A percentile compares a stretch with the other conserved stretches of the same genome.
Evolutionary conservation across 2,888 invertebrate genomes (phyloP).

Genomic region (Cryptosula pallasiana): DNA sequence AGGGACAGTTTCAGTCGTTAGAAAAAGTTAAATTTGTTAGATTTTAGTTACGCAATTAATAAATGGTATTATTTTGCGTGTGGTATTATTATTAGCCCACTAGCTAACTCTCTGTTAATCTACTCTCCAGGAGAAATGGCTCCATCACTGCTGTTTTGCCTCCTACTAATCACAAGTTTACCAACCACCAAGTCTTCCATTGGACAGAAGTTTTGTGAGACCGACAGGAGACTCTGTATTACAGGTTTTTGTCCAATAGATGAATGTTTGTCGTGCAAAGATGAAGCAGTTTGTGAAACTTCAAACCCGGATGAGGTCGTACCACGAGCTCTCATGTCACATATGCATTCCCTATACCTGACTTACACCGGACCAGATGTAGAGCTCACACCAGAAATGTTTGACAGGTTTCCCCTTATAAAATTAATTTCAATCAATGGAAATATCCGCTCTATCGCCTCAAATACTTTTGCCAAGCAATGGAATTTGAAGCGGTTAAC

Average conservation of each 20-base stretch:
- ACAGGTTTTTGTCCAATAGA: not conserved
- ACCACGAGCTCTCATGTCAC: not conserved
- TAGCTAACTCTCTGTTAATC: no score
- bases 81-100: no score
- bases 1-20: no score
- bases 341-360: not conserved
- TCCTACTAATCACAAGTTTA: no score
- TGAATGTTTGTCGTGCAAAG: not conserved
- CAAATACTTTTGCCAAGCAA: not conserved
- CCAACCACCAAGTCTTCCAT: no score
- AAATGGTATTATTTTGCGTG: no score
- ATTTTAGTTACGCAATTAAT: no score
- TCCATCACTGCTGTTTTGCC: no score
- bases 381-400: not conserved
- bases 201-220: conserved; percentile 7
- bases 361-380: conserved; percentile 11
- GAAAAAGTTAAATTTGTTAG: no score
- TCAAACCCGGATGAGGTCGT: not conserved
- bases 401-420: not conserved
- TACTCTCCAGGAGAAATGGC: no score
- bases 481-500: not conserved
- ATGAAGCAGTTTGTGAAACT: not conserved
- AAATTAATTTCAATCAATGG: not conserved
- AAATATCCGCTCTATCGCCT: not conserved
- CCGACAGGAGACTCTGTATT: not conserved